phyloP scores from a whole-genome alignment of 2,113 vertebrate species.

The Cyprinodon brontotheroides region DNA sequence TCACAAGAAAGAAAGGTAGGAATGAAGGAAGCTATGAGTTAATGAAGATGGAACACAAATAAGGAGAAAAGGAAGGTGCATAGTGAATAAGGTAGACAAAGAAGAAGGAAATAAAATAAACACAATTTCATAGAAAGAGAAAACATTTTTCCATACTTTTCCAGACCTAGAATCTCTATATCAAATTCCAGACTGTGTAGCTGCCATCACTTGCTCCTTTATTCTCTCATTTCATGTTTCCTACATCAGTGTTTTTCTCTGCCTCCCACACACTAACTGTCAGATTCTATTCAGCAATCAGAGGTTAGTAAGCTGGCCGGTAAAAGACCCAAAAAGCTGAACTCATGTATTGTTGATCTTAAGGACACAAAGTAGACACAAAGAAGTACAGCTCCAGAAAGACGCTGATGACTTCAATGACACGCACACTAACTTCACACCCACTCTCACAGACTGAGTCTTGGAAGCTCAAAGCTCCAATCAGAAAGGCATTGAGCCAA shows the following conservation, averaged over 20 bases:
- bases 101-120: too few species aligned
- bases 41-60: too few species aligned
- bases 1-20: too few species aligned
- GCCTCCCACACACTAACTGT: constrained; percentile 24
- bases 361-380: constrained; percentile 26
- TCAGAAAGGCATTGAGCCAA: constrained; percentile 34
- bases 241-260: constrained; percentile 4
- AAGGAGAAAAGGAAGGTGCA: too few species aligned
- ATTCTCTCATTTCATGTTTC: constrained; percentile 21
- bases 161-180: background rate
- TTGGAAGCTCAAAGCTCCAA: constrained; percentile 32
- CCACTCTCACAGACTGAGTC: constrained; percentile 32
- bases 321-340: constrained; percentile 46
- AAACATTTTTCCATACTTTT: background rate
- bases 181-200: background rate
- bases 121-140: background rate
- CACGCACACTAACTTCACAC: constrained; percentile 39
- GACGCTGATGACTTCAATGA: constrained; percentile 28
- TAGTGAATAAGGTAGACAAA: too few species aligned
- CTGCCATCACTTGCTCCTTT: constrained; percentile 21
- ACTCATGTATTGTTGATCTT: constrained; percentile 49
- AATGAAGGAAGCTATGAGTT: too few species aligned
- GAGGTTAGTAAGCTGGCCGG: constrained; percentile 43
- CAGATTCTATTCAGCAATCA: constrained; percentile 1
- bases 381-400: constrained; percentile 22